phyloP scores from a whole-genome alignment of 2,888 invertebrate genomes.

The Pelosia muscerda region DNA sequence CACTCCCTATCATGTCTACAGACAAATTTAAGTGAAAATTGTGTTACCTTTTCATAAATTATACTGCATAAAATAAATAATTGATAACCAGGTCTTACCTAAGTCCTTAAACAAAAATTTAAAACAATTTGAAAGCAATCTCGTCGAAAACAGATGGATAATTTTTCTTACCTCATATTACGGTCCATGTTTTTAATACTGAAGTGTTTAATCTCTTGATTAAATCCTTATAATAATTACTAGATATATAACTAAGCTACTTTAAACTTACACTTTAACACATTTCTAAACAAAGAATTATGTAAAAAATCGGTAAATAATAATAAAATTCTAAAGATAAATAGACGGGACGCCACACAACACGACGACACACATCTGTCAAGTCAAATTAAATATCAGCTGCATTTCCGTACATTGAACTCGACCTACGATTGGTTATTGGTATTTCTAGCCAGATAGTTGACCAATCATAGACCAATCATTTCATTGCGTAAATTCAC shows the following conservation, averaged over 20 bases:
- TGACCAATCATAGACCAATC: conserved; percentile 47
- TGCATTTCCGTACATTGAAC: conserved; percentile 62
- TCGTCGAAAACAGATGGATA: conserved; percentile 56
- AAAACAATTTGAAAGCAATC: conserved; percentile 46
- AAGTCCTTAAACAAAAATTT: neutral
- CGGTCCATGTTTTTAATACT: conserved; percentile 75
- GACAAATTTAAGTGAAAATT: conserved; percentile 35
- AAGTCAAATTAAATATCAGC: conserved; percentile 53
- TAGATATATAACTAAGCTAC: conserved; percentile 59
- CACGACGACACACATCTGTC: conserved; percentile 66
- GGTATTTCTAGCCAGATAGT: neutral
- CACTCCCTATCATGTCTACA: conserved; percentile 27
- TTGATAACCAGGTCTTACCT: neutral
- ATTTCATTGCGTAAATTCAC: conserved; percentile 34
- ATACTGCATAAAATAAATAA: too few species aligned
- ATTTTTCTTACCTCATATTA: conserved; percentile 81
- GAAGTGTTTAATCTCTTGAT: conserved; percentile 35
- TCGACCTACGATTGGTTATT: conserved; percentile 53
- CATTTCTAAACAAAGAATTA: conserved; percentile 68
- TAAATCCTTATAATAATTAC: conserved; percentile 50
- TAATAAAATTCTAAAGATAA: conserved; percentile 72
- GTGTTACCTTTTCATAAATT: conserved; percentile 27
- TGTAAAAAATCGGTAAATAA: conserved; percentile 69
- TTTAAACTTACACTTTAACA: conserved; percentile 60
- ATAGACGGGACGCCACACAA: conserved; percentile 77